A percentile compares a stretch with the other conserved stretches of the same genome.
Conservation (phyloP, 2,888 invertebrate species). For the Leptopilina myrica region DNA sequence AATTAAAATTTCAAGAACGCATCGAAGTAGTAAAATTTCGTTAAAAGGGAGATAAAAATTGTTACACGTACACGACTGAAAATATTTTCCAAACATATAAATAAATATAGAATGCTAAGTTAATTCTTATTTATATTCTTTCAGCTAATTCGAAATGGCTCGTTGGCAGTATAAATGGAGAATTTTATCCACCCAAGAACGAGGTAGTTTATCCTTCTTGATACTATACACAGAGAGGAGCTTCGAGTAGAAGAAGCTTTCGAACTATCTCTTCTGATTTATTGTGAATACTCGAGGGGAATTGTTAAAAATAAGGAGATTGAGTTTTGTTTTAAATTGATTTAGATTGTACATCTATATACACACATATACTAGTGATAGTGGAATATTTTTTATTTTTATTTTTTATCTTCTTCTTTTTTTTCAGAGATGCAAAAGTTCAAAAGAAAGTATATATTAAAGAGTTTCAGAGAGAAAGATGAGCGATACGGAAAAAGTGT, state of each 20-base stretch:
- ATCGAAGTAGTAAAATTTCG: too few species aligned
- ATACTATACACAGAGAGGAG: not conserved
- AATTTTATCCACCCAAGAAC: conserved; percentile 28
- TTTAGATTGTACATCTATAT: not conserved
- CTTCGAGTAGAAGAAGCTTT: not conserved
- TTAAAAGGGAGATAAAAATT: too few species aligned
- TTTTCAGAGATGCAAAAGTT: not conserved
- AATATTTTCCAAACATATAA: too few species aligned
- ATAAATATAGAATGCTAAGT: too few species aligned
- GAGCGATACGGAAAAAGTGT: too few species aligned
- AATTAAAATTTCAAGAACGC: too few species aligned
- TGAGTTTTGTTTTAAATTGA: not conserved
- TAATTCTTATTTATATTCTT: too few species aligned
- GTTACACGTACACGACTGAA: too few species aligned
- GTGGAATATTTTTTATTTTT: not conserved
- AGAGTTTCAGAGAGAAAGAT: not conserved
- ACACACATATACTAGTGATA: too few species aligned
- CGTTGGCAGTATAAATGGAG: not conserved
- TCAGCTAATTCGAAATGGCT: too few species aligned
- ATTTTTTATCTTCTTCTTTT: conserved; percentile 15
- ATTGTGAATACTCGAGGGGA: conserved; percentile 3
- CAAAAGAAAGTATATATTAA: conserved; percentile 7
- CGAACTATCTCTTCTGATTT: conserved; percentile 29
- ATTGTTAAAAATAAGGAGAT: conserved; percentile 14
- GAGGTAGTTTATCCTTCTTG: conserved; percentile 27